Base-by-base conservation (phyloP, 2,888 invertebrate species). In the Chorisops tibialis region DNA sequence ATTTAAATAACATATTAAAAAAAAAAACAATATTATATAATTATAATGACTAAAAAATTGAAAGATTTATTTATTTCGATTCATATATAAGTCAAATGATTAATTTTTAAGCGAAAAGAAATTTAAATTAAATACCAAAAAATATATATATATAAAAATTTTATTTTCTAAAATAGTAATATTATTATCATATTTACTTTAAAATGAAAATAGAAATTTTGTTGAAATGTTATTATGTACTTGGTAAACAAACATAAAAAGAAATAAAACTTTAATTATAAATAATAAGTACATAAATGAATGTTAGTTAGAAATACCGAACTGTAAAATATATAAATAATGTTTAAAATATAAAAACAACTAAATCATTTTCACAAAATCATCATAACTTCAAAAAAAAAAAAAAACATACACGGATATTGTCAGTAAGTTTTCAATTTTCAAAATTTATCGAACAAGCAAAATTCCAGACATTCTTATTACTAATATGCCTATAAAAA, bases 231-330 rank as follows among this genome's bases (percentile, higher is more conserved):
- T 41, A 16, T 14, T 41, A 41, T 14, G 9, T 41, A 41, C 41
- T 41, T 41, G 41, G n/a, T 41, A 41, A 16, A 41, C 6, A 30
- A 9, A 30, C 30, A 30, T 30, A 7, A 30, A 7, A 30, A 30
- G 30, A 9, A 5, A 9, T 30, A 30, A 7, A 30, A 30, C 9
- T 30, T 14, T 11, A 41, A 41, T 11, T 41, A 41, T 41, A 14
- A 14, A 41, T 41, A 41, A 41, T 5, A 11, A 41, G 6, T 11
- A 30, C 9, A 30, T 30, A 2, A 14, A 41, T 60, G 51, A 51
- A 41, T 60, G 60, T 60, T 60, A 60, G 60, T 30, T 60, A 60
- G 60, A 50, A 43, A 60, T 48, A 60, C 24, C 30, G 41, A 50
- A 38, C 43, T n/a, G 50, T 60, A 60, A 22, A 60, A 60, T 60